Percentiles rank a stretch among this genome's conserved stretches.
phyloP scores from a whole-genome alignment of 2,888 invertebrate genomes.

The Drosophila gaucha region DNA sequence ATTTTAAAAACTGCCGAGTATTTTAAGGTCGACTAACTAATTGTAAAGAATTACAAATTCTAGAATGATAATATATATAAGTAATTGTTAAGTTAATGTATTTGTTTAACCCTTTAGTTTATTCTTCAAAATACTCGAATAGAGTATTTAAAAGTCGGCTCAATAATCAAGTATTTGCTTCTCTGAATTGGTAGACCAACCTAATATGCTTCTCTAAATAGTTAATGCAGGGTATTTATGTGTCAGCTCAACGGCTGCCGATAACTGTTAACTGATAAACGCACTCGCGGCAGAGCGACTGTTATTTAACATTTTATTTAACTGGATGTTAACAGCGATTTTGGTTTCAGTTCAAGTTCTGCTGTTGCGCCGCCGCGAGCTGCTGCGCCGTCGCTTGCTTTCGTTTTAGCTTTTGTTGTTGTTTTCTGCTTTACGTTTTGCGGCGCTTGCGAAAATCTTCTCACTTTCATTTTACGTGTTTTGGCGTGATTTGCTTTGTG shows the following conservation, averaged over 20 bases:
- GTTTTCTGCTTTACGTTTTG: neutral
- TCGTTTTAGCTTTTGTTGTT: neutral
- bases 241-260: neutral
- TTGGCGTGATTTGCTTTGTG: neutral
- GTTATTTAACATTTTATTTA: slow-evolving; percentile 29
- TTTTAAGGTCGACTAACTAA: no score
- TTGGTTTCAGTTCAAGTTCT: slow-evolving; percentile 47
- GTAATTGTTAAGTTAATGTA: no score
- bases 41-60: no score
- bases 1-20: no score
- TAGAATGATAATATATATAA: no score
- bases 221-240: slow-evolving; percentile 13
- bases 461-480: slow-evolving; percentile 26
- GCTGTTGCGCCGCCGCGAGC: slow-evolving; percentile 20
- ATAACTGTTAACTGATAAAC: neutral
- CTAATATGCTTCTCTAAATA: neutral
- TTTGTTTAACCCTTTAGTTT: no score
- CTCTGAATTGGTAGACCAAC: no score
- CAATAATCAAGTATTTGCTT: no score
- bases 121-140: no score
- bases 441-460: neutral
- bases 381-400: neutral
- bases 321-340: slow-evolving; percentile 40
- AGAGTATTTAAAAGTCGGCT: neutral
- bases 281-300: slow-evolving; percentile 11